Evolutionary conservation across 2,797 vertebrate species (phyloP).

Genomic region (Fistularia commersonii): DNA sequence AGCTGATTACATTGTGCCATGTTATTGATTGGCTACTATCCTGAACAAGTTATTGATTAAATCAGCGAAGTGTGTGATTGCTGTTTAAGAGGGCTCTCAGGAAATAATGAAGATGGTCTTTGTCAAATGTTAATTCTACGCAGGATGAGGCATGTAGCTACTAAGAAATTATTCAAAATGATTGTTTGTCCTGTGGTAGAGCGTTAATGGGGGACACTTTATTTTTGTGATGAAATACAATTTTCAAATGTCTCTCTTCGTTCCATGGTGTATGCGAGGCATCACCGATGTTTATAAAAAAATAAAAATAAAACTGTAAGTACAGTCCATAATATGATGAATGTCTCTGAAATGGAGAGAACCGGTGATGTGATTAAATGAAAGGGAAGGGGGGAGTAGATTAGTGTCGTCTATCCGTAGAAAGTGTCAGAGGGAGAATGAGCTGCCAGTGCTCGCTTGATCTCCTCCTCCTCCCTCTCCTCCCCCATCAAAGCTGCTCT

Average conservation of each 20-base stretch:
- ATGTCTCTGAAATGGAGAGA: conserved; percentile 36
- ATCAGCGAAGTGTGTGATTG: conserved; percentile 38
- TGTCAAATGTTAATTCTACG: conserved; percentile 24
- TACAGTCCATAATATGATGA: not conserved
- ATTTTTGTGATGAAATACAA: not conserved
- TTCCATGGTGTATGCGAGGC: not conserved
- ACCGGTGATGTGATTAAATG: conserved; percentile 55
- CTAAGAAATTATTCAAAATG: too few relatives aligned
- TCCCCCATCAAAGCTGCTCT: conserved; percentile 46
- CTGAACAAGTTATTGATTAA: conserved; percentile 43
- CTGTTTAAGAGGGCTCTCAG: conserved; percentile 32
- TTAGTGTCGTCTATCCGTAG: conserved; percentile 55
- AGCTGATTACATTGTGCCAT: conserved; percentile 48
- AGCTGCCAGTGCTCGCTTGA: conserved; percentile 50
- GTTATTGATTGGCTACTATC: conserved; percentile 47
- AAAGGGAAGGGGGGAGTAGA: conserved; percentile 55
- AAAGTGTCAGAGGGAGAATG: conserved; percentile 53
- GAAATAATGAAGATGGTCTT: conserved; percentile 34
- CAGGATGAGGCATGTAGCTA: not conserved
- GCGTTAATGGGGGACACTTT: not conserved
- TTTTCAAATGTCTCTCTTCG: not conserved
- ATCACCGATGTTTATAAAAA: conserved; percentile 13
- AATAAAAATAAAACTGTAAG: conserved; percentile 22
- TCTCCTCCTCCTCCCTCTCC: conserved; percentile 31
- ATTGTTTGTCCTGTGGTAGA: too few relatives aligned